phyloP scores from a whole-genome alignment of 2,113 vertebrate genomes.

The Hippopotamus amphibius region DNA sequence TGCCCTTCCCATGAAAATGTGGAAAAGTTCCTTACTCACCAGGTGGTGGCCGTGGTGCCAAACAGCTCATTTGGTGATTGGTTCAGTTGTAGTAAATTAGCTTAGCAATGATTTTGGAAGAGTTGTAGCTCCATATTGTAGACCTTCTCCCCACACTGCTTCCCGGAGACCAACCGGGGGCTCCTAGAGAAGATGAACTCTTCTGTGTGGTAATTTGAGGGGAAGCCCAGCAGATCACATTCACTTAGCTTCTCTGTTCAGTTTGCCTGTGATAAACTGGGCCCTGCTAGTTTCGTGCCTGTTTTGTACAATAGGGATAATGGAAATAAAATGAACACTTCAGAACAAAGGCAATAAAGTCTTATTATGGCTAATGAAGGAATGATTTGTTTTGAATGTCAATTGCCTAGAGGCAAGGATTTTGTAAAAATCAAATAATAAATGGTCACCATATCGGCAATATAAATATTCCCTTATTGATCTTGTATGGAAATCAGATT shows the following conservation, averaged over 20 bases:
- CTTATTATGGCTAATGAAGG: constrained; percentile 58
- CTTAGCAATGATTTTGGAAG: background rate
- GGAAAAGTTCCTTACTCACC: background rate
- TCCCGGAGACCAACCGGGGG: background rate
- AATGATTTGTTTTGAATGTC: constrained; percentile 72
- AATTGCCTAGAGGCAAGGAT: constrained; percentile 62
- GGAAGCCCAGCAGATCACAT: background rate
- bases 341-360: constrained; percentile 64
- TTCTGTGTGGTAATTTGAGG: background rate
- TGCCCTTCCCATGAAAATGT: background rate
- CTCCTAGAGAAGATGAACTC: background rate
- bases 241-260: background rate
- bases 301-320: background rate
- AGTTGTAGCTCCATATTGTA: background rate
- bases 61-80: background rate
- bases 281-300: background rate
- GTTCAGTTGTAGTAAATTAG: background rate
- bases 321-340: constrained; percentile 54
- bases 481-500: constrained; percentile 71
- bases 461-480: constrained; percentile 72
- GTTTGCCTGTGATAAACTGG: background rate
- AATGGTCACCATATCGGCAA: constrained; percentile 45
- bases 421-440: constrained; percentile 74
- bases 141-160: background rate
- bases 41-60: background rate